Evolutionary conservation across 2,113 vertebrate species (phyloP).

Genomic region (Lota lota): DNA sequence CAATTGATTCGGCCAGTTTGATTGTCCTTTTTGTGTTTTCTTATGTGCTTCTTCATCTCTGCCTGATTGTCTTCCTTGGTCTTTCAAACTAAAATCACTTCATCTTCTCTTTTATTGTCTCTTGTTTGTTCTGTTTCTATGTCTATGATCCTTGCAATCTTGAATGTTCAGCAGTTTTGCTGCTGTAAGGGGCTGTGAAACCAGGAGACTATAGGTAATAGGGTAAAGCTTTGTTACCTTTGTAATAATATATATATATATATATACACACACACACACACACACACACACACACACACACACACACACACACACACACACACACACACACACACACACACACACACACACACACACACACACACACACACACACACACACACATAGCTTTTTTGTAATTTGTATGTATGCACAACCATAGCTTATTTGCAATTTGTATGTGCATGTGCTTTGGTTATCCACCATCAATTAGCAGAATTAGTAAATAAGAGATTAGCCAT

Average conservation of each 20-base stretch:
- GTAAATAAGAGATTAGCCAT: conserved; percentile 67
- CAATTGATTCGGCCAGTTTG: no score
- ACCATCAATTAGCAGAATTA: conserved; percentile 63
- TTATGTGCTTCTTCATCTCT: conserved; percentile 8
- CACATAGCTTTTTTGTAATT: no score
- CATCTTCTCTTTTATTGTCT: conserved; percentile 10
- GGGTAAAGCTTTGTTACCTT: conserved; percentile 58
- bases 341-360: no score
- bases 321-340: no score
- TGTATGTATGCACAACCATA: no score
- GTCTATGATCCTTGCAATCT: conserved; percentile 29
- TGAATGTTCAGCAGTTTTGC: conserved; percentile 46
- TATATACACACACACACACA: no score
- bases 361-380: no score
- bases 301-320: no score
- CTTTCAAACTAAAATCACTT: conserved; percentile 12
- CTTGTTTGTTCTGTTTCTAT: conserved; percentile 15
- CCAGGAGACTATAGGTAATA: conserved; percentile 28
- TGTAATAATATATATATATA: conserved; percentile 34
- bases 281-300: no score
- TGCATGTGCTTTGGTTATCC: conserved; percentile 62
- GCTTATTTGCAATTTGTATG: conserved; percentile 64
- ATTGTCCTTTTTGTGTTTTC: background rate
- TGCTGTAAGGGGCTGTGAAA: conserved; percentile 49
- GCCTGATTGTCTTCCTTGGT: background rate